Base-by-base conservation (phyloP, 2,113 vertebrate genomes). In the Phalacrocorax aristotelis region DNA sequence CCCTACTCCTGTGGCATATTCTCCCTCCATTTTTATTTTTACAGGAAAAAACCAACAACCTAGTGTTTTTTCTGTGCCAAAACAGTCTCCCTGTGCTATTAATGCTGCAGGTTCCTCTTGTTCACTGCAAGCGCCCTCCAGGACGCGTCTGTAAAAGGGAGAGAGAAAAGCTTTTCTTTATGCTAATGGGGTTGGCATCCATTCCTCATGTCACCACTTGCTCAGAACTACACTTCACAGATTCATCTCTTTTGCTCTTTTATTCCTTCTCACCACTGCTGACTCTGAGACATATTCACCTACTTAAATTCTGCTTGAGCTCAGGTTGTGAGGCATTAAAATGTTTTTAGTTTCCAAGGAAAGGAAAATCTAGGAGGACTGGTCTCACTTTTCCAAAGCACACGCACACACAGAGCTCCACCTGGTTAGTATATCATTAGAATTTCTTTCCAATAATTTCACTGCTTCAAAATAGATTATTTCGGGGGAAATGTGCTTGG, bases 361-460 rank as follows among this genome's bases (percentile, higher is more conserved):
- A 90, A 90, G 62, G 20, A 76, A 91, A 86, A 83, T 57, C 57
- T 57, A 93, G 90, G 69, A 85, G 87, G 66, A 57, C 85, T 86
- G 62, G 91, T 97, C 70, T 94, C 95, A 36, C 49, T 87, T 90
- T 81, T 42, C 52, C 34, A 10, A 78, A 69, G 92, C 65, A 11
- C 69, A 32, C 1, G 3, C 29, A 74, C 78, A 72, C 42, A 80
- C 4, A 64, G 29, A 86, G 30, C 72, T 87, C 89, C 34, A 30
- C 13, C 40, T 57, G 49, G 61, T 68, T 38, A 87, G 44, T n/a
- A 86, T 32, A 72, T 71, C 36, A 72, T 48, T 74, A 86, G 83
- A 23, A 84, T 69, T 78, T 71, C 94, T 55, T 93, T 94, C 92
- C 89, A 97, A 89, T 82, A 93, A 86, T 86, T 89, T 81, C 36